Evolutionary conservation across 1,140 invertebrate genomes (phyloP).

Genomic region (Hyposmocoma kahamanoa): DNA sequence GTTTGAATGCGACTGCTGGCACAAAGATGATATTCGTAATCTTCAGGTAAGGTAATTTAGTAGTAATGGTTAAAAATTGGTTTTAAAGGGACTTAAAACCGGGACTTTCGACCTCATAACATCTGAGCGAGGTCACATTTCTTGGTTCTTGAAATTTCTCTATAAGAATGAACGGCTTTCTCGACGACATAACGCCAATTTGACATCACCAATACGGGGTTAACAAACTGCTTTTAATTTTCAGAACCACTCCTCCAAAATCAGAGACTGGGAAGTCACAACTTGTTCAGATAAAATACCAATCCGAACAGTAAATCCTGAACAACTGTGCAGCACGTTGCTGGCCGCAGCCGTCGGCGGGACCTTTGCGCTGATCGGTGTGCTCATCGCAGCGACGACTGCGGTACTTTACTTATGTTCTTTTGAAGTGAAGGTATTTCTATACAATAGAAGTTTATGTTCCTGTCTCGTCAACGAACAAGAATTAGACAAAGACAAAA

Average conservation of each 20-base stretch:
- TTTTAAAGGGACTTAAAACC: too few relatives aligned
- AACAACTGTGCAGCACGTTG: background rate
- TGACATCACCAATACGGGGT: too few relatives aligned
- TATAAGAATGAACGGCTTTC: too few relatives aligned
- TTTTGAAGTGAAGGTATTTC: background rate
- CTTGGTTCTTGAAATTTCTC: too few relatives aligned
- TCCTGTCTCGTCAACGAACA: background rate
- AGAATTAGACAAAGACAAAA: constrained; percentile 54
- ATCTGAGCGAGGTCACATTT: too few relatives aligned
- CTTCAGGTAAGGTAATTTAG: too few relatives aligned
- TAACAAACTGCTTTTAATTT: too few relatives aligned
- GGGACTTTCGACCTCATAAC: too few relatives aligned
- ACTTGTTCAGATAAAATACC: constrained; percentile 11
- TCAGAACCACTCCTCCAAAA: background rate
- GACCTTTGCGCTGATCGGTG: background rate
- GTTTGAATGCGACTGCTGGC: constrained; percentile 24
- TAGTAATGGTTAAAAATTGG: too few relatives aligned
- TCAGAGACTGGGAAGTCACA: background rate
- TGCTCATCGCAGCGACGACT: background rate
- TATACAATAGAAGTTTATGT: background rate
- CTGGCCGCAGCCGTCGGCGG: background rate
- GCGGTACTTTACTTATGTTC: background rate
- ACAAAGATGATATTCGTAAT: constrained; percentile 7
- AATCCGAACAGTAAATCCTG: background rate
- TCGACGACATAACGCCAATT: too few relatives aligned